These are phyloP conservation scores for Macrotus californicus DNA, from an alignment of 2,113 vertebrate genomes.

Conservation along the genomic window DNA sequence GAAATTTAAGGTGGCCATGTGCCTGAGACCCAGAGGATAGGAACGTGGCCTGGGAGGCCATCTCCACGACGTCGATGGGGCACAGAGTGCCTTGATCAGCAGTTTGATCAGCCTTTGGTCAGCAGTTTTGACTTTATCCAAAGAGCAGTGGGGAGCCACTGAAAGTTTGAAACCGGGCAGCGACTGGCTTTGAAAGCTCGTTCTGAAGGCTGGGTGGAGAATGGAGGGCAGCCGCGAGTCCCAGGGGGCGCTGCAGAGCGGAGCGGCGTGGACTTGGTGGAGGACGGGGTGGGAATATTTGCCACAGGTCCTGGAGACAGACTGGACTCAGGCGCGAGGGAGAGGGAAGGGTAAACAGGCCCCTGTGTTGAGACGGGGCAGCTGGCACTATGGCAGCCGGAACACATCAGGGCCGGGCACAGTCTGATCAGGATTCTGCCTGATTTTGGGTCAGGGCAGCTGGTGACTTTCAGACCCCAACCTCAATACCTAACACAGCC, in stretches of 20 bases:
- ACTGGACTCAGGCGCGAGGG: accelerated
- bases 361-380: accelerated
- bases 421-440: not conserved
- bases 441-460: accelerated
- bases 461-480: not conserved
- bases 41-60: not conserved
- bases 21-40: not conserved
- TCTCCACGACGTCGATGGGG: accelerated
- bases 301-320: not conserved
- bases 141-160: not conserved
- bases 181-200: not conserved
- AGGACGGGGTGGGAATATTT: accelerated
- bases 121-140: not conserved
- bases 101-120: no score
- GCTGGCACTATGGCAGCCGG: accelerated
- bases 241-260: no score
- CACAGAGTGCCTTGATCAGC: accelerated
- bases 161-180: not conserved
- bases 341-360: not conserved
- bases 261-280: accelerated
- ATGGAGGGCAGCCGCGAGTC: not conserved
- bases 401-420: accelerated
- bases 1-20: accelerated
- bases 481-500: not conserved
- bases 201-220: not conserved